Evolutionary conservation across 1,140 invertebrate species (phyloP).

Genomic region (Hylaeus anthracinus): DNA sequence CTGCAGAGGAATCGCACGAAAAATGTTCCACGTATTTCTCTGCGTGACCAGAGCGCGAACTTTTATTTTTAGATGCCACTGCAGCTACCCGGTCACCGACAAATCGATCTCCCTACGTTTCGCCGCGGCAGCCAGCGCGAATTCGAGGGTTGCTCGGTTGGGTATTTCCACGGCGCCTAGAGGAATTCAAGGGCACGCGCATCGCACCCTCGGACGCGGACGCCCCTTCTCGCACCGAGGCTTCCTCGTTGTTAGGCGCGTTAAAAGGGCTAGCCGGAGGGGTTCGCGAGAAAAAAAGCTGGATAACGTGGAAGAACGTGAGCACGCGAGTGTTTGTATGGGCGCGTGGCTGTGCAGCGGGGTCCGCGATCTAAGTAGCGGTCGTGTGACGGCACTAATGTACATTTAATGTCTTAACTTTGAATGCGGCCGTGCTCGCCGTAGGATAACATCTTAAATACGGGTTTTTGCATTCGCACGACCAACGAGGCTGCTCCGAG

Average conservation of each 20-base stretch:
- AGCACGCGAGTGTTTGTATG: background rate
- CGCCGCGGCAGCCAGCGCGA: too few relatives aligned
- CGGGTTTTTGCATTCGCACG: constrained; percentile 72
- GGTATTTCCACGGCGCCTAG: background rate
- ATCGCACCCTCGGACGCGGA: background rate
- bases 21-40: constrained; percentile 46
- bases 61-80: background rate
- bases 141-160: too few relatives aligned
- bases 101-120: background rate
- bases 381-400: constrained; percentile 68
- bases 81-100: background rate
- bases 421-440: constrained; percentile 69
- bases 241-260: constrained; percentile 1
- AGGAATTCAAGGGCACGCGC: background rate
- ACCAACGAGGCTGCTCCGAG: constrained; percentile 27
- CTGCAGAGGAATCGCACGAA: too few relatives aligned
- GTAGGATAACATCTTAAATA: constrained; percentile 78
- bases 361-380: constrained; percentile 29
- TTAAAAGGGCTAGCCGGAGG: background rate
- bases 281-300: background rate
- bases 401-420: constrained; percentile 80
- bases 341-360: too few relatives aligned
- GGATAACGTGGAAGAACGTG: background rate
- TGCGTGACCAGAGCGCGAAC: background rate
- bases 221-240: background rate